phyloP scores from a whole-genome alignment of 2,113 vertebrate species.

The Ciconia stormi region DNA sequence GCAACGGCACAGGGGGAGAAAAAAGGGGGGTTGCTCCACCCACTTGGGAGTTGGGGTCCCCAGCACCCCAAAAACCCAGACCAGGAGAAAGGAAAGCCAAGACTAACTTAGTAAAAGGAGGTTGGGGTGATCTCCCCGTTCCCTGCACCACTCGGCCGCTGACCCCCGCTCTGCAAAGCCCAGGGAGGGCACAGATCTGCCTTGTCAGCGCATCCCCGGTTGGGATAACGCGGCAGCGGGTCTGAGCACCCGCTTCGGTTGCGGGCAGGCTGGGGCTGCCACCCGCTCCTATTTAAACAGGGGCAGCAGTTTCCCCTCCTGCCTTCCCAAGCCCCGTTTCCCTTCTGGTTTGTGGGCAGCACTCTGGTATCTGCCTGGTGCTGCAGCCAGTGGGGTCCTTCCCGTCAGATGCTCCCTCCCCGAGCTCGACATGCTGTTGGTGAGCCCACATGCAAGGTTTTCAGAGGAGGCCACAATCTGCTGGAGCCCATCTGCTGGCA shows the following conservation, averaged over 20 bases:
- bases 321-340: fast-evolving
- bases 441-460: fast-evolving
- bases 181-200: neutral
- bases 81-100: neutral
- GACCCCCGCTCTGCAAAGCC: neutral
- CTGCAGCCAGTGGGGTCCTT: neutral
- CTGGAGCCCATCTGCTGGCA: neutral
- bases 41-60: fast-evolving
- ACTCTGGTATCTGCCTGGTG: fast-evolving
- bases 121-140: neutral
- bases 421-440: fast-evolving
- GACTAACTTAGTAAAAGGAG: fast-evolving
- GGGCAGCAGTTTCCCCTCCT: neutral
- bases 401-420: neutral
- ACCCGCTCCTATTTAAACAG: neutral
- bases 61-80: neutral
- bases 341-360: neutral
- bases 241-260: neutral
- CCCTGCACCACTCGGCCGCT: fast-evolving
- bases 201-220: fast-evolving
- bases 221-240: fast-evolving
- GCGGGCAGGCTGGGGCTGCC: neutral
- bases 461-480: neutral
- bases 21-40: fast-evolving
- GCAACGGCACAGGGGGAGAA: fast-evolving